A percentile compares a stretch with the other conserved stretches of the same genome.
Conservation (phyloP, 2,113 vertebrate species). For the Saguinus imperator region DNA sequence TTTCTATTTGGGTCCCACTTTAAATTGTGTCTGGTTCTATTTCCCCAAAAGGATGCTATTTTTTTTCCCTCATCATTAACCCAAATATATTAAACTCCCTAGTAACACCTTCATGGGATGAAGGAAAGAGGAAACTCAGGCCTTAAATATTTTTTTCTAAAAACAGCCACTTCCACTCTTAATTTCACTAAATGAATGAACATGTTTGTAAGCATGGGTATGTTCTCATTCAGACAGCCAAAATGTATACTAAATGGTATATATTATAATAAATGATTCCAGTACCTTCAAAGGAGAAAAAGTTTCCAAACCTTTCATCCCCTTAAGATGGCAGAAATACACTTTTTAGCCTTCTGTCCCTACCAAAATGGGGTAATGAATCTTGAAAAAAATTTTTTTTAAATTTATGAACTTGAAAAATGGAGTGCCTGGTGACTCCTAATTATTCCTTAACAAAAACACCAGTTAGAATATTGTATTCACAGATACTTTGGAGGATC, state of each 20-base stretch:
- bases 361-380: background rate
- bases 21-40: conserved; percentile 22
- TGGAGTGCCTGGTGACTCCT: background rate
- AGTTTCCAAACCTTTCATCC: background rate
- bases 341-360: background rate
- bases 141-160: background rate
- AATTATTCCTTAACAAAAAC: conserved; percentile 13
- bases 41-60: conserved; percentile 15
- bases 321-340: background rate
- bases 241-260: background rate
- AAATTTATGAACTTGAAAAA: conserved; percentile 2
- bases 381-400: background rate
- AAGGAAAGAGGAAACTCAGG: background rate
- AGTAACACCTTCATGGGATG: background rate
- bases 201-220: background rate
- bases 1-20: background rate
- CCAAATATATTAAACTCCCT: background rate
- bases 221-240: background rate
- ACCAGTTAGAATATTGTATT: background rate
- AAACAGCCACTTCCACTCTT: background rate
- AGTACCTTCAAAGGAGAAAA: background rate
- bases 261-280: background rate
- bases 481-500: background rate
- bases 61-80: conserved; percentile 53
- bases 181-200: background rate